phyloP scores from a whole-genome alignment of 2,888 invertebrate species.

The Meiosimyza decipiens region DNA sequence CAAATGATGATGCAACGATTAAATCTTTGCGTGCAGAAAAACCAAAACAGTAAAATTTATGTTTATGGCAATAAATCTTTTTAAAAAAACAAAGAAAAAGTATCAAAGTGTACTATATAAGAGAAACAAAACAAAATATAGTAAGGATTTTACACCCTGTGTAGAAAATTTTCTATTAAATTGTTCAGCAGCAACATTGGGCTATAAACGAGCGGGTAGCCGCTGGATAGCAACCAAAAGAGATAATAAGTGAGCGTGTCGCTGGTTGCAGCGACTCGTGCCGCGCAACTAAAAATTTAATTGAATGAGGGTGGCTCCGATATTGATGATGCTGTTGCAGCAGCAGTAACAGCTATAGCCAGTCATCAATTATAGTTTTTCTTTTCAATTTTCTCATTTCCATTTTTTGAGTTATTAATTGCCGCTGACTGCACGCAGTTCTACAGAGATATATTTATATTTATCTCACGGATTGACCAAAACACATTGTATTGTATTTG shows the following conservation, averaged over 20 bases:
- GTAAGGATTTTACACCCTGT: too few relatives aligned
- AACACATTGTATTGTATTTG: background rate
- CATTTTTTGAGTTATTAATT: slow-evolving; percentile 1
- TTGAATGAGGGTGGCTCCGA: slow-evolving; percentile 9
- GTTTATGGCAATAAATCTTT: slow-evolving; percentile 23
- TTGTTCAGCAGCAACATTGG: background rate
- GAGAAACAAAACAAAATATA: background rate
- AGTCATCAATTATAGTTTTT: slow-evolving; percentile 12
- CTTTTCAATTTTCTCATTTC: background rate
- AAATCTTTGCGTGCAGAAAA: too few relatives aligned
- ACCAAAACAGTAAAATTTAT: background rate
- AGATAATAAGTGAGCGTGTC: background rate
- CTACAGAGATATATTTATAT: background rate
- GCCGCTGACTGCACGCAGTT: background rate
- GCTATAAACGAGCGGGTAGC: background rate
- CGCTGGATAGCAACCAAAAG: background rate
- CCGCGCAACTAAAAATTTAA: slow-evolving; percentile 9
- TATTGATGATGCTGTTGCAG: background rate
- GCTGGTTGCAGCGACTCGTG: slow-evolving; percentile 8
- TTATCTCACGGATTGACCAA: slow-evolving; percentile 1
- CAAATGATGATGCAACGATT: too few relatives aligned
- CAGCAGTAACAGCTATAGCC: too few relatives aligned
- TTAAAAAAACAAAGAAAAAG: background rate
- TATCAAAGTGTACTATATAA: slow-evolving; percentile 8
- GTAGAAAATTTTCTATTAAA: background rate